These are phyloP conservation scores for Serilophus lunatus DNA, from an alignment of 2,113 vertebrate genomes.

Conservation along the genomic window DNA sequence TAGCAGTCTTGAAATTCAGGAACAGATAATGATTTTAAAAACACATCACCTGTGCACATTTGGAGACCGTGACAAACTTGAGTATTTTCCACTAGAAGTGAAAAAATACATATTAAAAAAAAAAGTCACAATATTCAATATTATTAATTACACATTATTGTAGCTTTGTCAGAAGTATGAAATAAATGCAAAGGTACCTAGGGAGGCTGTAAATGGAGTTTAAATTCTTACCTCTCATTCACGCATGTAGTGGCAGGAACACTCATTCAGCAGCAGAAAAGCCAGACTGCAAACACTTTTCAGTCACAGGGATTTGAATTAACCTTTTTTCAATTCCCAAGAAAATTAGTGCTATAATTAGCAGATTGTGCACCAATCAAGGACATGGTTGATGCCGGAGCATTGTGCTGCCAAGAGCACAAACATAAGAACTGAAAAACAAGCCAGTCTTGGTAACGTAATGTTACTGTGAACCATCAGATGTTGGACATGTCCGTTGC, in stretches of 20 bases:
- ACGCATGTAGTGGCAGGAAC: fast-evolving
- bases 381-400: neutral
- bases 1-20: neutral
- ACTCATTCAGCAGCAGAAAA: neutral
- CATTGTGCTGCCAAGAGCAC: neutral
- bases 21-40: neutral
- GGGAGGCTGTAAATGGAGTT: neutral
- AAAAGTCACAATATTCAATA: neutral
- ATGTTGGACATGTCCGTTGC: neutral
- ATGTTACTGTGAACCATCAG: neutral
- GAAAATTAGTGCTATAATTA: neutral
- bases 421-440: neutral
- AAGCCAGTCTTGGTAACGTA: neutral
- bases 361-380: fast-evolving
- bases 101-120: fast-evolving
- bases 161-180: neutral
- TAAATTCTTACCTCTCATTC: neutral
- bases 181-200: neutral
- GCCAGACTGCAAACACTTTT: neutral
- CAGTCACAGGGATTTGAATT: neutral
- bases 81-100: neutral
- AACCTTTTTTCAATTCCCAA: neutral
- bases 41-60: fast-evolving
- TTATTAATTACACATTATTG: neutral
- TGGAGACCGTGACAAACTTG: neutral